Conservation (phyloP, 2,888 invertebrate genomes). For the Taenaris catops region DNA sequence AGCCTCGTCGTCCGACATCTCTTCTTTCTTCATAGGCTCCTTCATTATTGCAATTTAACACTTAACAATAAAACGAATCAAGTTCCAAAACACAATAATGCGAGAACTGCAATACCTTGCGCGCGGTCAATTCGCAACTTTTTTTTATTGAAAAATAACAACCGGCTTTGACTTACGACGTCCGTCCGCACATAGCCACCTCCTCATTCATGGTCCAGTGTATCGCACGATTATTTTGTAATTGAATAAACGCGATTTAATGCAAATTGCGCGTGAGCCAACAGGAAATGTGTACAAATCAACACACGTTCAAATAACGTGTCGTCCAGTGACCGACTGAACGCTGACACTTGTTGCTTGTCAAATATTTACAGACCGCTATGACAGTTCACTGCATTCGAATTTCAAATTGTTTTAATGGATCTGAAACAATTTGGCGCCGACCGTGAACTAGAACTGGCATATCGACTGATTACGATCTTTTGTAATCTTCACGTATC, state of each 20-base stretch:
- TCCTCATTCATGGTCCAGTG: constrained; percentile 46
- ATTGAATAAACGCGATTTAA: constrained; percentile 70
- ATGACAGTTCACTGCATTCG: constrained; percentile 46
- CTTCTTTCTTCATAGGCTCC: constrained; percentile 52
- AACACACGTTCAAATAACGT: constrained; percentile 53
- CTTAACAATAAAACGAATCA: constrained; percentile 39
- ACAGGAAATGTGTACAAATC: constrained; percentile 31
- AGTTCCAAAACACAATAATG: constrained; percentile 47
- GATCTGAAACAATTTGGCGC: constrained; percentile 20
- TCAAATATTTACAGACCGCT: constrained; percentile 18
- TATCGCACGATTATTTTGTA: constrained; percentile 58
- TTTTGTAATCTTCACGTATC: constrained; percentile 10
- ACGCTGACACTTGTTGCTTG: constrained; percentile 25
- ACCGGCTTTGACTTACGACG: constrained; percentile 39
- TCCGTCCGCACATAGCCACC: constrained; percentile 45
- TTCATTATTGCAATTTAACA: constrained; percentile 51
- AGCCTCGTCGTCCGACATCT: constrained; percentile 79
- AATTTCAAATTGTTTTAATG: constrained; percentile 29
- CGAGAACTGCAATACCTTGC: constrained; percentile 28
- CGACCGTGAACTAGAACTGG: constrained; percentile 61
- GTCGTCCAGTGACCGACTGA: constrained; percentile 65
- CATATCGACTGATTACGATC: constrained; percentile 20
- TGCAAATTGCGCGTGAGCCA: constrained; percentile 58
- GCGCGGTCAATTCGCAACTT: constrained; percentile 20
- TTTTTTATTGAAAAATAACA: constrained; percentile 31